These are phyloP conservation scores for Diogma glabrata DNA, from an alignment of 2,888 invertebrate species.

Conservation along the genomic window DNA sequence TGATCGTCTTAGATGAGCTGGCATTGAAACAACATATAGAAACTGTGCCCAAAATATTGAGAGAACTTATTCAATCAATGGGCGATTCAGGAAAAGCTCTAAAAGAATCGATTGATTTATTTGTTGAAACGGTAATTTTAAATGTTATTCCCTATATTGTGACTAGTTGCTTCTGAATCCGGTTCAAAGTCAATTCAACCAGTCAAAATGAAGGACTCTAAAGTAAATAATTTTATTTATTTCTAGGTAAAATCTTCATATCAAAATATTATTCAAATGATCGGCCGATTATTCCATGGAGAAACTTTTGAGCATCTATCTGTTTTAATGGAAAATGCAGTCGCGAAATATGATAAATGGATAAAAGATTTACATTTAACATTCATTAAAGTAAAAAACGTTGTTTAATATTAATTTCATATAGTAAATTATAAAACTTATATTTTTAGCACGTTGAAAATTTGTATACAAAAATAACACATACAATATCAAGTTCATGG, in stretches of 20 bases:
- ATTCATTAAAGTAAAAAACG: too few relatives aligned
- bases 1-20: slow-evolving; percentile 63
- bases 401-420: too few relatives aligned
- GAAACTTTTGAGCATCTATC: slow-evolving; percentile 65
- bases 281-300: slow-evolving; percentile 58
- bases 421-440: too few relatives aligned
- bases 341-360: slow-evolving; percentile 67
- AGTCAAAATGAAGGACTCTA: too few relatives aligned
- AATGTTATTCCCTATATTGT: slow-evolving; percentile 6
- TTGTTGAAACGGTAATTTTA: slow-evolving; percentile 50
- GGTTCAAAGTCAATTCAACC: too few relatives aligned
- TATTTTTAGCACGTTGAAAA: slow-evolving; percentile 63
- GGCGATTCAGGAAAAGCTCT: slow-evolving; percentile 72
- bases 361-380: slow-evolving; percentile 61
- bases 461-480: slow-evolving; percentile 57
- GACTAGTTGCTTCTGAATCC: too few relatives aligned
- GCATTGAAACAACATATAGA: slow-evolving; percentile 66
- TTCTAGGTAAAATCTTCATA: slow-evolving; percentile 54
- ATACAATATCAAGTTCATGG: slow-evolving; percentile 57
- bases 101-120: slow-evolving; percentile 60
- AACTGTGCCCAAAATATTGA: slow-evolving; percentile 65
- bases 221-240: too few relatives aligned
- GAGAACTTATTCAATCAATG: slow-evolving; percentile 76
- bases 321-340: slow-evolving; percentile 51
- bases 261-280: slow-evolving; percentile 54